Percentiles rank a stretch among this genome's conserved stretches.
Conservation (phyloP, 2,113 vertebrate genomes). For the Puma concolor region DNA sequence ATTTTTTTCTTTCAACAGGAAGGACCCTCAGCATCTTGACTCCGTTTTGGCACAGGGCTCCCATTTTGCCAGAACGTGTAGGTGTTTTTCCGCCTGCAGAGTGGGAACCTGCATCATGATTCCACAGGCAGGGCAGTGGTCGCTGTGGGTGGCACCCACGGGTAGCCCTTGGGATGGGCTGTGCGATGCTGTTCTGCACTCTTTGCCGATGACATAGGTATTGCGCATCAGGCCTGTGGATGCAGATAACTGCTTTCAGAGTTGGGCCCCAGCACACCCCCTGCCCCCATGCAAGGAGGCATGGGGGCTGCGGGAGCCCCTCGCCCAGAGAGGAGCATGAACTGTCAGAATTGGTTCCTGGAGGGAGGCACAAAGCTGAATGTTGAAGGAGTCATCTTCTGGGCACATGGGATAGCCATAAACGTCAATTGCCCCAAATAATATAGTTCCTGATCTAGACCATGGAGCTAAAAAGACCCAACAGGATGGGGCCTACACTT, state of each 20-base stretch:
- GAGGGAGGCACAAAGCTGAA: not conserved
- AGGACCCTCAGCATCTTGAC: fast-evolving
- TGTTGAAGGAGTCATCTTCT: not conserved
- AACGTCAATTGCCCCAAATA: not conserved
- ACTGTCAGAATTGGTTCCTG: not conserved
- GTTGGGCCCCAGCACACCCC: not conserved
- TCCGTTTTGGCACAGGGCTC: not conserved
- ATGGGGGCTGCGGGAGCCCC: not conserved
- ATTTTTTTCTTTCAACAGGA: not conserved
- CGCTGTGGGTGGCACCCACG: fast-evolving
- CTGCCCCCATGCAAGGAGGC: fast-evolving
- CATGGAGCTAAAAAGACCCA: fast-evolving
- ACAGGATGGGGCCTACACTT: fast-evolving
- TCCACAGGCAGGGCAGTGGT: fast-evolving
- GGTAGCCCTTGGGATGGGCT: not conserved
- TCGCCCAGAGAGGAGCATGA: fast-evolving
- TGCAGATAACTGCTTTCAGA: not conserved
- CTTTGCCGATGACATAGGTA: not conserved
- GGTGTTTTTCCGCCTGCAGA: too few species aligned
- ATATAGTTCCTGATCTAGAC: not conserved
- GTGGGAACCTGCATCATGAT: not conserved
- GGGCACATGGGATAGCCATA: not conserved
- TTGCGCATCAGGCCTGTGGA: not conserved
- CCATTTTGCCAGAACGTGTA: fast-evolving
- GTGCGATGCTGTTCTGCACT: fast-evolving